Evolutionary conservation across 2,888 invertebrate species (phyloP), one percentile per base, ranked within the genome.

Genomic region (Drosophila tanythrix): DNA sequence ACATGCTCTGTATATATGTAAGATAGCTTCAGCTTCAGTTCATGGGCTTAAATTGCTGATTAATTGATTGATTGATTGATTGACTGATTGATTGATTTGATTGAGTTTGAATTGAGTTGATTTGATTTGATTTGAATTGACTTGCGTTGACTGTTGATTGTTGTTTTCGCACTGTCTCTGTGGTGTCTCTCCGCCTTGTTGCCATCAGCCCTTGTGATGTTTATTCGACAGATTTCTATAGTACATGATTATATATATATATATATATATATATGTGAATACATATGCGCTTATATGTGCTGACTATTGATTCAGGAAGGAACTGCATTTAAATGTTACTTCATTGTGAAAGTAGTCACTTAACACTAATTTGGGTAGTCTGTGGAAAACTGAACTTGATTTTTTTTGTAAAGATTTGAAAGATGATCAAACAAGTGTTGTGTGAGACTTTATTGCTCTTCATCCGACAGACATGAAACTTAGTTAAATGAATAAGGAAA

Each of bases 31-130:
- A 21, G 64, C 76, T 74, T 35, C 7, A 55, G 21, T 43, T 53
- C 31, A 56, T 51, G 5, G 31, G 43, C 66, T 48, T 57, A 11
- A 35, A 64, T 53, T 40, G 33, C 36, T 33, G 38, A 29, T 72
- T 72, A 58, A 71, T 71, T 66, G 68, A 69, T 67, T 74, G 66
- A 61, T 55, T 73, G 40, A 66, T 70, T 70, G 48, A 35, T 40
- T 40, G n/a, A n/a, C n/a, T n/a, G 40, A 38, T 15, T 36, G 15
- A 36, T 33, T 33, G 35, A 35, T 36, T 40, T 40, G 40, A 40
- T 10, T 40, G n/a, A 35, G 35, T 35, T 35, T 35, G 11, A 35
- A n/a, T n/a, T 40, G 40, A 35, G n/a, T 73, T 74, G 35, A 74
- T 59, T 73, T 67, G 48, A 59, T 60, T 71, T 18, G 57, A 63